Evolutionary conservation across 2,888 invertebrate genomes (phyloP).

Genomic region (Osedax frankpressi): DNA sequence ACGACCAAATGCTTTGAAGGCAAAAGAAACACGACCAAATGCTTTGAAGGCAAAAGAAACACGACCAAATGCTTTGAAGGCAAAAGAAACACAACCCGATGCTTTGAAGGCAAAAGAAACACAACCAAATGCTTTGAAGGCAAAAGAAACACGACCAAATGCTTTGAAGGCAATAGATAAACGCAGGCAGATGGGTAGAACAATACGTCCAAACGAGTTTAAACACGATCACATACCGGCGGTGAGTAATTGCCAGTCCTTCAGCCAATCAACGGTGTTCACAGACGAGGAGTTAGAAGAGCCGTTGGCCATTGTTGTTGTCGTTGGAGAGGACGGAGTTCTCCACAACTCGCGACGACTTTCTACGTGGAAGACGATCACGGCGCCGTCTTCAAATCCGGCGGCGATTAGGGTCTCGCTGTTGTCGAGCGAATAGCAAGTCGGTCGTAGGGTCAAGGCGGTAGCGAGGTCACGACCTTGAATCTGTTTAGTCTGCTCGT

Average conservation of each 20-base stretch:
- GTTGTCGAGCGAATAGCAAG: slow-evolving; percentile 10
- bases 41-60: too few relatives aligned
- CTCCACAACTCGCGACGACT: slow-evolving; percentile 14
- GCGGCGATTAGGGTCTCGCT: slow-evolving; percentile 19
- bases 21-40: too few relatives aligned
- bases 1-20: too few relatives aligned
- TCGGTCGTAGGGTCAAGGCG: neutral
- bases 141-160: too few relatives aligned
- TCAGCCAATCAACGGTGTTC: slow-evolving; percentile 16
- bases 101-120: too few relatives aligned
- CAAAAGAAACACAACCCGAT: too few relatives aligned
- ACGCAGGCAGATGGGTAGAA: too few relatives aligned
- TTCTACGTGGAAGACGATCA: slow-evolving; percentile 14
- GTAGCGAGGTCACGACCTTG: neutral
- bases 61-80: too few relatives aligned
- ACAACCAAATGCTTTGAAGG: too few relatives aligned
- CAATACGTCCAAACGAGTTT: too few relatives aligned
- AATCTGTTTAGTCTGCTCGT: neutral
- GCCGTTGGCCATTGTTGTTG: neutral
- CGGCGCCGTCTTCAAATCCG: slow-evolving; percentile 16
- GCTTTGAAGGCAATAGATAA: too few relatives aligned
- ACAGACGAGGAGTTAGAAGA: slow-evolving; percentile 8
- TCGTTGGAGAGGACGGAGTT: too few relatives aligned
- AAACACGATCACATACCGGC: neutral
- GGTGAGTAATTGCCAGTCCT: slow-evolving; percentile 10